These are phyloP conservation scores for Donacobius atricapilla DNA, from an alignment of 2,113 vertebrate genomes.

Conservation along the genomic window DNA sequence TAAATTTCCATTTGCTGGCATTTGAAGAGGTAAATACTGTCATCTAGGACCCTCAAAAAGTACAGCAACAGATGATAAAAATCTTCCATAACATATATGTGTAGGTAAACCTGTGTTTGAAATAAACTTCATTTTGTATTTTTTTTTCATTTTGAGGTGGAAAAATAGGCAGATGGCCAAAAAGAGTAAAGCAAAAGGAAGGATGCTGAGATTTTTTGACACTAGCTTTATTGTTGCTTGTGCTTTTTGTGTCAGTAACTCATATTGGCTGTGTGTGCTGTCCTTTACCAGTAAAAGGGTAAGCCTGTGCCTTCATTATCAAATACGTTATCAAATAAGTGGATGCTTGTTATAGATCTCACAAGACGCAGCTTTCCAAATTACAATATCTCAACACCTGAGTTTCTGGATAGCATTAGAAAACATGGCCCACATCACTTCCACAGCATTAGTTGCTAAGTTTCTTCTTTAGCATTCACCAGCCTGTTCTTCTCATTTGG, in stretches of 20 bases:
- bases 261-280: constrained; percentile 50
- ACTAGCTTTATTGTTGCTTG: constrained; percentile 30
- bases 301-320: constrained; percentile 71
- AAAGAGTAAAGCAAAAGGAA: constrained; percentile 29
- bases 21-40: constrained; percentile 42
- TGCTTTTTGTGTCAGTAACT: constrained; percentile 54
- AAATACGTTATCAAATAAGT: constrained; percentile 42
- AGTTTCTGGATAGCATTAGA: constrained; percentile 52
- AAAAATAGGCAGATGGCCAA: constrained; percentile 60
- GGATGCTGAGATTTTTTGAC: constrained; percentile 14
- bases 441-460: background rate
- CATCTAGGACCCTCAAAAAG: constrained; percentile 49
- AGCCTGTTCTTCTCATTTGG: background rate
- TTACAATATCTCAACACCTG: background rate
- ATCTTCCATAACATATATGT: constrained; percentile 27
- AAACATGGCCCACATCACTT: constrained; percentile 33
- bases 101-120: constrained; percentile 19
- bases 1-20: constrained; percentile 64
- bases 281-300: constrained; percentile 52
- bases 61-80: constrained; percentile 41
- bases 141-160: constrained; percentile 55
- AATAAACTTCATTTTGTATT: constrained; percentile 23
- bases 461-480: constrained; percentile 21
- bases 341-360: constrained; percentile 41
- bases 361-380: constrained; percentile 34